Percentiles rank a stretch among this genome's conserved stretches.
phyloP scores from a whole-genome alignment of 2,888 invertebrate species.

The Acronicta leporina region DNA sequence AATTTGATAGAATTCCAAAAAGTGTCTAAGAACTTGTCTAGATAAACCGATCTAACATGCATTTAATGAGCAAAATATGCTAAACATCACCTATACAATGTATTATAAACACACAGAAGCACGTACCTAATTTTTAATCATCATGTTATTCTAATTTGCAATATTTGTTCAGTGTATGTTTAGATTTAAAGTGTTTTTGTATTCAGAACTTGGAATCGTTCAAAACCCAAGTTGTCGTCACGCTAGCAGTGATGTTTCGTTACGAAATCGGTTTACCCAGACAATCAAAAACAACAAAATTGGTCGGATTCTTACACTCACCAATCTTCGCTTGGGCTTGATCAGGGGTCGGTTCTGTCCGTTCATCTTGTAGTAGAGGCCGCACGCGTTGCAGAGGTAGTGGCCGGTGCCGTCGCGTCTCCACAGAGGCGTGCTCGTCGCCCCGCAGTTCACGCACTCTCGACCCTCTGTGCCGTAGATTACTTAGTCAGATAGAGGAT shows the following conservation, averaged over 20 bases:
- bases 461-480: conserved; percentile 93
- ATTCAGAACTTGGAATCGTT: too few relatives aligned
- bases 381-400: conserved; percentile 99
- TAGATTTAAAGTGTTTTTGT: neutral
- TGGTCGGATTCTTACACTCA: conserved; percentile 93
- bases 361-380: conserved; percentile 99
- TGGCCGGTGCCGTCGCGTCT: conserved; percentile 99
- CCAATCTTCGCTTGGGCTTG: conserved; percentile 99
- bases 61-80: conserved; percentile 16
- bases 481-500: conserved; percentile 33
- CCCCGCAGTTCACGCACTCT: conserved; percentile 99
- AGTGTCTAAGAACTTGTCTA: conserved; percentile 57
- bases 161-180: neutral
- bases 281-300: conserved; percentile 71
- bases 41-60: conserved; percentile 53
- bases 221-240: too few relatives aligned
- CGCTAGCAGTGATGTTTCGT: neutral
- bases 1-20: conserved; percentile 45
- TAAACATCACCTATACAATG: conserved; percentile 28
- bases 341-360: conserved; percentile 99
- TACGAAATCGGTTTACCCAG: conserved; percentile 42
- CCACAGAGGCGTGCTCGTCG: conserved; percentile 99
- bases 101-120: conserved; percentile 14
- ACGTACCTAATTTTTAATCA: neutral
- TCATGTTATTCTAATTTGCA: too few relatives aligned